A percentile compares a stretch with the other conserved stretches of the same genome.
Conservation (phyloP, 2,888 invertebrate species). For the Chloroclysta siterata region DNA sequence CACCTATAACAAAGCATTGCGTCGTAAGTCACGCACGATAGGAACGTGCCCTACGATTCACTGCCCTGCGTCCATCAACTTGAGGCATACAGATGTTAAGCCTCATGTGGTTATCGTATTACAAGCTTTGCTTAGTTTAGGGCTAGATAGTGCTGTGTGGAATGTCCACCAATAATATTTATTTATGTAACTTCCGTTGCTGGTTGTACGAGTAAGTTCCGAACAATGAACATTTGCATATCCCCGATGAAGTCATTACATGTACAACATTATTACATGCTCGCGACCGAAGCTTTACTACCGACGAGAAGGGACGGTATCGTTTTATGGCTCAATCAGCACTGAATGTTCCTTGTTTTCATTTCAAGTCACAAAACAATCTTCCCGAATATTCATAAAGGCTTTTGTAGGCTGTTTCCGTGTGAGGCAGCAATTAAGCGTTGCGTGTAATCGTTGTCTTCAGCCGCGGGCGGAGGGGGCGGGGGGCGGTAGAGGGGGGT, state of each 20-base stretch:
- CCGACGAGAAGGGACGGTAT: neutral
- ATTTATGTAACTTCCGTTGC: no score
- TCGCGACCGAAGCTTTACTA: neutral
- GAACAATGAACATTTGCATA: neutral
- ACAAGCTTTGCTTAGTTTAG: no score
- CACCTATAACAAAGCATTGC: no score
- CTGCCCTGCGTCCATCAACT: no score
- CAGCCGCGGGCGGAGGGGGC: constrained; percentile 12
- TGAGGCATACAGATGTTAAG: no score
- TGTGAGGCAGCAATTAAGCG: constrained; percentile 29
- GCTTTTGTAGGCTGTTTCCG: constrained; percentile 25
- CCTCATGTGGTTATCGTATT: no score
- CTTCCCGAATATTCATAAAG: constrained; percentile 23
- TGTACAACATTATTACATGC: neutral
- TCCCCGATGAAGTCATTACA: neutral
- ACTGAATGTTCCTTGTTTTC: constrained; percentile 16
- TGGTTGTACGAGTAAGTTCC: no score
- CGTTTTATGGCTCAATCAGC: constrained; percentile 25
- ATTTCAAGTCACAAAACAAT: constrained; percentile 25
- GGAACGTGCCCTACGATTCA: no score
- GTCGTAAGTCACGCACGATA: no score
- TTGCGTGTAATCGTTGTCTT: constrained; percentile 29
- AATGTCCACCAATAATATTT: no score
- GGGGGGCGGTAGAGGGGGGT: neutral
- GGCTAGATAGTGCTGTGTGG: no score